Evolutionary conservation across 2,113 vertebrate genomes (phyloP).

Genomic region (Sakesphorus luctuosus): DNA sequence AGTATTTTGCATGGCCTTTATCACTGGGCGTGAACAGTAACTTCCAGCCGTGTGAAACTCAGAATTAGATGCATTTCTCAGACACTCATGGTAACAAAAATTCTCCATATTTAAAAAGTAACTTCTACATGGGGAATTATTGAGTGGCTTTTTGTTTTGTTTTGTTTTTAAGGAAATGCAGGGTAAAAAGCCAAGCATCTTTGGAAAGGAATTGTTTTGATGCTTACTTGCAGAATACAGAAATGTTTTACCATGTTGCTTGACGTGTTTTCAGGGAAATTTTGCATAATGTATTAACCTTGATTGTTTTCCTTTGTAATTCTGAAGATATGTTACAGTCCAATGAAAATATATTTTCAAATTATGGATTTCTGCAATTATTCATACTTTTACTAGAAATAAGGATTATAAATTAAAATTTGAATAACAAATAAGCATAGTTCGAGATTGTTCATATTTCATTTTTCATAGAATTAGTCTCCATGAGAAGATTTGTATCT

Average conservation of each 20-base stretch:
- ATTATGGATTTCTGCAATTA: not conserved
- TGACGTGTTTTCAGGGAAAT: not conserved
- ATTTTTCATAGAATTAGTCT: not conserved
- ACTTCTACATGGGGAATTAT: not conserved
- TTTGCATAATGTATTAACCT: not conserved
- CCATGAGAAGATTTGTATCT: not conserved
- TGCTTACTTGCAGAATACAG: not conserved
- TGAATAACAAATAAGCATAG: not conserved
- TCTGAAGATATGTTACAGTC: not conserved
- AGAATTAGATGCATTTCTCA: constrained; percentile 28
- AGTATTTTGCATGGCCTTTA: constrained; percentile 65
- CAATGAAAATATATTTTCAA: not conserved
- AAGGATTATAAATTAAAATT: not conserved
- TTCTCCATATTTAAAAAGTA: not conserved
- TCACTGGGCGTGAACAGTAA: constrained; percentile 67
- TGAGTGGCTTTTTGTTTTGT: no score
- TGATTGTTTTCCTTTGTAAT: not conserved
- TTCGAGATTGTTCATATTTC: not conserved
- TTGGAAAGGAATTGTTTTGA: not conserved
- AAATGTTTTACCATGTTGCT: not conserved
- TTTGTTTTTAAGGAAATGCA: not conserved
- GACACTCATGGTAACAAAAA: not conserved
- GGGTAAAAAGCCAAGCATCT: not conserved
- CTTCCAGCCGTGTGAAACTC: constrained; percentile 54
- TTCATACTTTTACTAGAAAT: not conserved